Base-by-base conservation (phyloP, 2,113 vertebrate species). In the Enhydra lutris region DNA sequence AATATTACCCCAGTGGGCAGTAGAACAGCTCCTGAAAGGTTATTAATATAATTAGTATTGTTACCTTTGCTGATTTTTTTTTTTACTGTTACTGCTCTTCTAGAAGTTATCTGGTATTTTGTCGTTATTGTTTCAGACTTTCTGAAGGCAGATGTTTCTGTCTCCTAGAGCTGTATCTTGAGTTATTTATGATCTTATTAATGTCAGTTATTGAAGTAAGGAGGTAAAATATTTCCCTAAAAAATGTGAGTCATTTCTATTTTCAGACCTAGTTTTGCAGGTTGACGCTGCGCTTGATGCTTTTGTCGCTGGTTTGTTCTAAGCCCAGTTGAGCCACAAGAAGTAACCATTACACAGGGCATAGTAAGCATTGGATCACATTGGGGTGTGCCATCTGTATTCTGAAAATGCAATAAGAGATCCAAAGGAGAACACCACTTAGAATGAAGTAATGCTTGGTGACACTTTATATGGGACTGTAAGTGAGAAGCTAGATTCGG, bases 121-220 rank as follows among this genome's bases (percentile, higher is more conserved):
- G 4, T 26, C 11, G 1, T 61, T 90, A 55, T 67, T 74, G 34
- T 78, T 87, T 84, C 92, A 79, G 65, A 67, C 0, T 63, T 85
- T 78, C 29, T 65, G 15, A 96, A 57, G 34, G 36, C 63, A 63
- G 57, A 24, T 63, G 1, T 36, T 65, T 45, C 7, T n/a, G 65
- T 74, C 50, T 74, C 31, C n/a, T 26, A 74, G 20, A 91, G 10
- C 84, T 89, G 10, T 14, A n/a, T 93, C 31, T 69, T 87, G 12
- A 91, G 73, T 83, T 52, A 92, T 94, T 92, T 89, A 52, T 92
- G 89, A 83, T 65, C 31, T 74, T 24, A 67, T 67, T 82, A 71
- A 80, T 63, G 86, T 83, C 50, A 45, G 55, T 59, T 83, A 4
- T 47, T 89, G 21, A 94, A 80, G 2, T 61, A 55, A 85, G 29